Base-by-base conservation (phyloP, 2,888 invertebrate genomes). In the Oxystoma pomonae region DNA sequence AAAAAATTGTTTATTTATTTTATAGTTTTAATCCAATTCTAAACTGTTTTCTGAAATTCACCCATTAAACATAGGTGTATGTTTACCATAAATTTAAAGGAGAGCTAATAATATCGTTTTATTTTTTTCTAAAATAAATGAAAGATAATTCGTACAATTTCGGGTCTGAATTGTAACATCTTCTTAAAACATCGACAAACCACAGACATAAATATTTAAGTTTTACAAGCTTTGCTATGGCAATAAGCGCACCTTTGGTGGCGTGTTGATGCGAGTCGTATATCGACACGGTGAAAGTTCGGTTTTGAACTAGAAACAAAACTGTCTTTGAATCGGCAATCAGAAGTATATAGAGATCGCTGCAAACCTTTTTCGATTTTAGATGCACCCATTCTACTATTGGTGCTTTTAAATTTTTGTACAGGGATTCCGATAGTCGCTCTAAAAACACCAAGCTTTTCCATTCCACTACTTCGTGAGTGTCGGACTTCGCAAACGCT, bases 291-390 rank as follows among this genome's bases (percentile, higher is more conserved):
- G 78, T 81, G 66, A 78, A 76, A 9, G 77, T 76, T 65, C 74
- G 69, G 61, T 80, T 74, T 73, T 84, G 82, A 68, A 84, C 80
- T 68, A 83, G 77, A 55, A 84, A 82, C 51, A 84, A 71, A 16
- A 84, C 81, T 56, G 83, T 83, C 67, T 83, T 77, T 50, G 82
- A 80, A 65, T 83, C 83, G 2, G 83, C 81, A 53, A 84, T 83
- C 7, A 84, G 74, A 20, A 83, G 74, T 72, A 84, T 80, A 69
- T 80, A 84, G 55, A 85, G 74, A 70, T 82, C 74, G 58, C 69
- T 57, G 19, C 49, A 50, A 49, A 65, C 65, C 70, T 62, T 58
- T 22, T 64, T 62, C 19, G 35, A 35, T 35, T 65, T 62, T 3
- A 60, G 70, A 51, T 75, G 72, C 17, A 79, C 76, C 84, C 84